Base-by-base conservation (phyloP, 2,888 invertebrate species). In the Phasia obesa region DNA sequence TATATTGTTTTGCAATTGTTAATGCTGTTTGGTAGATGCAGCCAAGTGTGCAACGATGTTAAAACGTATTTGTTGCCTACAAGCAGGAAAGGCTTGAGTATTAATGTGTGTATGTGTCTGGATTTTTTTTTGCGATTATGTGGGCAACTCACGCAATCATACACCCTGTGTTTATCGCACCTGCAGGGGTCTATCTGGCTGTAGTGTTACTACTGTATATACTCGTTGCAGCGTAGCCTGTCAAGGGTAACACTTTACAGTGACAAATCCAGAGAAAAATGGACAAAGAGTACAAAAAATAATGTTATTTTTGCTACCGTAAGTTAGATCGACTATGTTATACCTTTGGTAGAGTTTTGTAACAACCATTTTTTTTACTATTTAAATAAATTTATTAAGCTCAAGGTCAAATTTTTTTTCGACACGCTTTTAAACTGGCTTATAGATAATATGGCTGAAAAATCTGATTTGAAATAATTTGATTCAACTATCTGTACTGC, bases 171-270 rank as follows among this genome's bases (percentile, higher is more conserved):
- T 47, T 35, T 74, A 67, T 67, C 73, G 65, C 79, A 80, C 79
- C 79, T 80, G 79, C 79, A 80, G 79, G 79, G 73, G 73, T 67
- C 79, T 74, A 57, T 74, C 74, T 80, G 53, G 35, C 47, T 55
- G 47, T 47, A 31, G 59, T 60, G 73, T 60, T 53, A 73, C 73
- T 67, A 62, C 53, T 73, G 78, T 38, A 25, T 44, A 19, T 11
- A 60, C 19, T 31, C 4, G 9, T 6, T 23, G 4, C n/a, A 79
- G 53, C 79, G 17, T 59, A 23, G 67, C 44, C 67, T 67, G 79
- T 67, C 79, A 80, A 47, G 51, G 73, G 53, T 69, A 80, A 60
- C 79, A 80, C 79, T 47, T 59, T 11, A 17, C 44, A 59, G 60
- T 60, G 79, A 69, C 79, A 79, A 67, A 67, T 11, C 21, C 59